Evolutionary conservation across 2,888 invertebrate genomes (phyloP).

Genomic region (Anoplius nigerrimus): DNA sequence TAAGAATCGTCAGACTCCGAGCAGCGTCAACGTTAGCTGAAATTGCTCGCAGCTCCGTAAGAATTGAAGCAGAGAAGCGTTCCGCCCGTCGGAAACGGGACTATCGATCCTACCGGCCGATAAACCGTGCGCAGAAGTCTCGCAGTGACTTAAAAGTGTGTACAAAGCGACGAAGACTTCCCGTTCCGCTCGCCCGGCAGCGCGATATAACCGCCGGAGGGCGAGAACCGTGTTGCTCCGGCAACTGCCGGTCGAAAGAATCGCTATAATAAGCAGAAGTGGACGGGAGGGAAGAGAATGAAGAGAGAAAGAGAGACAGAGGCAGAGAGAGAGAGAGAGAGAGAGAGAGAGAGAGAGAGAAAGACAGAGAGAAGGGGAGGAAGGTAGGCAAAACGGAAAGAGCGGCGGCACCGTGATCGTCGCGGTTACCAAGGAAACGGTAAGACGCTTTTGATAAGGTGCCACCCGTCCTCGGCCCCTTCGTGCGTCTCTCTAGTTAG

Average conservation of each 20-base stretch:
- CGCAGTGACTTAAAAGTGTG: too few relatives aligned
- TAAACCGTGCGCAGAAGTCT: too few relatives aligned
- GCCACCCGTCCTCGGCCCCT: conserved; percentile 34
- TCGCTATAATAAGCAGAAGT: neutral
- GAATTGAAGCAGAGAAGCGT: too few relatives aligned
- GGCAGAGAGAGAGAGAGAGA: conserved; percentile 7
- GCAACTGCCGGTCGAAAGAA: conserved; percentile 5
- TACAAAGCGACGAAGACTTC: too few relatives aligned
- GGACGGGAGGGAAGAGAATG: neutral
- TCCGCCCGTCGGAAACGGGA: too few relatives aligned
- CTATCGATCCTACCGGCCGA: too few relatives aligned
- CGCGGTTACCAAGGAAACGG: conserved; percentile 57
- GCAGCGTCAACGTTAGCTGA: too few relatives aligned
- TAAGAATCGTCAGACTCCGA: too few relatives aligned
- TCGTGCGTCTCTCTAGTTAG: conserved; percentile 14
- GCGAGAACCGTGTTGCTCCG: conserved; percentile 6
- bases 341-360: conserved; percentile 27
- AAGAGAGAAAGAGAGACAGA: conserved; percentile 7
- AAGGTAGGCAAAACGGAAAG: neutral
- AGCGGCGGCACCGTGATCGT: too few relatives aligned
- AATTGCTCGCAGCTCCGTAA: too few relatives aligned
- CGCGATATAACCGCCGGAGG: neutral
- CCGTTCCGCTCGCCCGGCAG: too few relatives aligned
- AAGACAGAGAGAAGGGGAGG: conserved; percentile 19
- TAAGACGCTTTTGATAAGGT: conserved; percentile 67